phyloP scores from a whole-genome alignment of 2,113 vertebrate genomes.

The Puntigrus tetrazona region DNA sequence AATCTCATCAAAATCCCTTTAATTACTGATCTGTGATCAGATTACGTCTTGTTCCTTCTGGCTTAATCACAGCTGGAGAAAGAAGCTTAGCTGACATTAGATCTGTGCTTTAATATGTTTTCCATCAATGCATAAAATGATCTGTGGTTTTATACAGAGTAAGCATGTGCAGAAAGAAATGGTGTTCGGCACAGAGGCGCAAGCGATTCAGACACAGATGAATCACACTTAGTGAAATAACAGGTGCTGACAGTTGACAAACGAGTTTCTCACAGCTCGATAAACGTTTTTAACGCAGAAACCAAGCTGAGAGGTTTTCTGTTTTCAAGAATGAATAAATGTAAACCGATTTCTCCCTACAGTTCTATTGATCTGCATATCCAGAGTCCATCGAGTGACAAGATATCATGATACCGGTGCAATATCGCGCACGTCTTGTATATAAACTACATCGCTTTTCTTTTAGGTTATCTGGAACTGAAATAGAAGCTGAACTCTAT shows the following conservation, averaged over 20 bases:
- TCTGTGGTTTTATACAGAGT: neutral
- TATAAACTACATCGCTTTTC: neutral
- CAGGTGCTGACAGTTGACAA: constrained; percentile 27
- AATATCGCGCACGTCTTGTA: neutral
- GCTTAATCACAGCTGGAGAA: constrained; percentile 33
- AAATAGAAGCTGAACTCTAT: neutral
- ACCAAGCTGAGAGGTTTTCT: neutral
- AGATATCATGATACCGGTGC: neutral
- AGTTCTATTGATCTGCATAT: neutral
- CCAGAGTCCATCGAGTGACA: neutral
- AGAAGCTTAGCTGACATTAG: constrained; percentile 25
- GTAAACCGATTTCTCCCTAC: neutral
- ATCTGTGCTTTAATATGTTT: neutral
- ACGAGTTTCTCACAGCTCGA: neutral
- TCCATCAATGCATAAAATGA: constrained; percentile 18
- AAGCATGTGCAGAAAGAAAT: neutral
- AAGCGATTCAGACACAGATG: constrained; percentile 19
- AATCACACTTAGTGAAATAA: constrained; percentile 27
- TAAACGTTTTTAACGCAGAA: neutral
- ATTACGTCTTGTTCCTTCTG: constrained; percentile 18
- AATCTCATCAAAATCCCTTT: neutral
- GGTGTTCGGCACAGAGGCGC: neutral
- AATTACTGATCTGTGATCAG: constrained; percentile 39
- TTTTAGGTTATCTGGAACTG: neutral
- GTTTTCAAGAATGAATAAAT: constrained; percentile 6